Evolutionary conservation across 2,888 invertebrate genomes (phyloP), one percentile per base, ranked within the genome.

Genomic region (Acrobasis suavella): DNA sequence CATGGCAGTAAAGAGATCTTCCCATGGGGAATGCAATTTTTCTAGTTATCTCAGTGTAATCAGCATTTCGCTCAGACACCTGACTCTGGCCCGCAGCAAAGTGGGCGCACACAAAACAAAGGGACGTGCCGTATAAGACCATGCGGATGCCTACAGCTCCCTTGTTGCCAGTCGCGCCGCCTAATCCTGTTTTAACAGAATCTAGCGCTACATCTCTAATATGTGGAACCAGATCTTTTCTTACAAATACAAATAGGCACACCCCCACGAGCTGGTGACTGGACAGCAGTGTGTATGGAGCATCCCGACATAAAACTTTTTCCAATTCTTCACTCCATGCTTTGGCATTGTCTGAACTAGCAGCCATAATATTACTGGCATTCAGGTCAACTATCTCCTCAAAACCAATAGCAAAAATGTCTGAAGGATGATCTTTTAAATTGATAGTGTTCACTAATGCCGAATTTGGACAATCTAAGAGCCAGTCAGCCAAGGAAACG

Each of bases 381-480:
- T 98, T 99, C 70, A 99, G 92, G 90, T 99, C 99, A 10, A 99
- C 99, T 71, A 99, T 99, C 93, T 99, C 99, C 87, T 99, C 98
- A 90, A 99, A 99, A 16, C 99, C 99, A 81, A 99, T 96, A 0
- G 98, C 99, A 92, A 96, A 99, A 66, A 99, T 96, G 87, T 99
- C 99, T 60, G 97, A 96, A 16, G 97, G 96, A 65, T 93, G 92
- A 64, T 94, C 92, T 69, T 86, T 86, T 65, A 89, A 80, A 73
- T 91, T 90, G 0, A 89, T 85, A 50, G 92, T 93, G 68, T 87
- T 90, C 14, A 93, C 84, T 67, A 93, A 77, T 62, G 90, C 76
- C 60, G 89, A 88, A 67, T 94, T 93, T 62, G 95, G 96, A 54
- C 97, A 96, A 85, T 98, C 98, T 54, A 98, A 87, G 37, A 99